phyloP scores from a whole-genome alignment of 64 coral and sea anemone genomes.

The Pocillopora damicornis region DNA sequence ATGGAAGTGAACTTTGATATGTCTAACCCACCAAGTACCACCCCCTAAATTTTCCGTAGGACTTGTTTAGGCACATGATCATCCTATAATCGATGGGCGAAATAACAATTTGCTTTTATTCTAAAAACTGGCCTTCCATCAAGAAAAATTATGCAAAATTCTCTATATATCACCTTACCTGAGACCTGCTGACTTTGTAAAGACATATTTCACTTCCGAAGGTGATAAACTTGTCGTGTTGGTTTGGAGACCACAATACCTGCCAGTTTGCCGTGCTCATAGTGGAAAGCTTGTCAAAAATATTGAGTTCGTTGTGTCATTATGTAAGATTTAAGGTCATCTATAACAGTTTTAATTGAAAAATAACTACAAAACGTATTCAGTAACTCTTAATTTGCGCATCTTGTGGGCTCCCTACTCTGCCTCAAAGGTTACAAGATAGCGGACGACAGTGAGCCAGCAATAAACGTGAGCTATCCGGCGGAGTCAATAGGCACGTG shows the following conservation, averaged over 20 bases:
- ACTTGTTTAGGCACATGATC: not conserved
- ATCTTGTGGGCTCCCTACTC: no score
- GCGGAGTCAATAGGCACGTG: not conserved
- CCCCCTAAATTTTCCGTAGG: not conserved
- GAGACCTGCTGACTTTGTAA: slow-evolving; percentile 61
- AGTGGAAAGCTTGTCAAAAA: slow-evolving; percentile 1
- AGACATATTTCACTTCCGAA: slow-evolving; percentile 83
- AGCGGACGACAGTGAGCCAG: no score
- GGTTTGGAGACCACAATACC: slow-evolving; percentile 80
- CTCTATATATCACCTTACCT: not conserved
- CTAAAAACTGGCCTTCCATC: no score
- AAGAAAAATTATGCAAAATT: not conserved
- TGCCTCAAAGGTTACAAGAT: no score
- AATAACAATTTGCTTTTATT: no score
- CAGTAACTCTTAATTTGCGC: not conserved
- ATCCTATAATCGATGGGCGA: no score
- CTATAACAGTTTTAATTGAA: not conserved
- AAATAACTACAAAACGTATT: not conserved
- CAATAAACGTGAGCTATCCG: no score
- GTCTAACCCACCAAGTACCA: not conserved
- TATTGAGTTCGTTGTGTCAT: not conserved
- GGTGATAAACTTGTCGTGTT: slow-evolving; percentile 83
- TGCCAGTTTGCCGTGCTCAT: slow-evolving; percentile 63
- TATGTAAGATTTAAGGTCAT: not conserved
- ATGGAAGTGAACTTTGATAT: not conserved